Base-by-base conservation (phyloP, 2,888 invertebrate species). In the Nephrotoma flavescens region DNA sequence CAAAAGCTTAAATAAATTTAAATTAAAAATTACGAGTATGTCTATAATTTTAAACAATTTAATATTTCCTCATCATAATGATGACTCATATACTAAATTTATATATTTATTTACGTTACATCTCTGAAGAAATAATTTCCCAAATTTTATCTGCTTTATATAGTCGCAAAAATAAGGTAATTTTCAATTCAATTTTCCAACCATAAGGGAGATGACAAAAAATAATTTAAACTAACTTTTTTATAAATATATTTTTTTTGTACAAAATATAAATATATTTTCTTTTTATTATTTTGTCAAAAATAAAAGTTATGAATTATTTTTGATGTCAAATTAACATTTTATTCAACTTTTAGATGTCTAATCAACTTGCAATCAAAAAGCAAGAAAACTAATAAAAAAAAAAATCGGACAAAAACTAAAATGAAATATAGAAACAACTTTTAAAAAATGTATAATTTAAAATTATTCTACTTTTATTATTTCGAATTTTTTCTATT, bases 291-390 rank as follows among this genome's bases (percentile, higher is more conserved):
- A 71, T 71, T 71, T 71, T 71, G 71, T 31, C 71, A 19, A 71
- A 71, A 71, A 71, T 31, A 71, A 11, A 71, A 71, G 52, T 57
- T 57, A 15, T 57, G 52, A 71, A 71, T 31, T 71, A 71, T 71
- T 71, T 71, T 44, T 85, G 87, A 88, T 86, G 87, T 87, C 87
- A 88, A 87, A 87, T 88, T 88, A 88, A 87, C 87, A 87, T 88
- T 88, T 85, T 88, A 87, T 87, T 87, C 88, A 88, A 86, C 87
- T 87, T 44, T 41, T 86, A 87, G 87, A 87, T 87, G 87, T 88
- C 88, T 87, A 88, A 88, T 88, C 88, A 88, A 87, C 86, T 87
- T 87, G 87, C 88, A 88, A 88, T 88, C 88, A 88, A 44, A 85
- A 44, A 85, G 71, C 44, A 85, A 44, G 44, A 84, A 84, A 84